Evolutionary conservation across 2,113 vertebrate genomes (phyloP).

Genomic region (Setophaga kirtlandii): DNA sequence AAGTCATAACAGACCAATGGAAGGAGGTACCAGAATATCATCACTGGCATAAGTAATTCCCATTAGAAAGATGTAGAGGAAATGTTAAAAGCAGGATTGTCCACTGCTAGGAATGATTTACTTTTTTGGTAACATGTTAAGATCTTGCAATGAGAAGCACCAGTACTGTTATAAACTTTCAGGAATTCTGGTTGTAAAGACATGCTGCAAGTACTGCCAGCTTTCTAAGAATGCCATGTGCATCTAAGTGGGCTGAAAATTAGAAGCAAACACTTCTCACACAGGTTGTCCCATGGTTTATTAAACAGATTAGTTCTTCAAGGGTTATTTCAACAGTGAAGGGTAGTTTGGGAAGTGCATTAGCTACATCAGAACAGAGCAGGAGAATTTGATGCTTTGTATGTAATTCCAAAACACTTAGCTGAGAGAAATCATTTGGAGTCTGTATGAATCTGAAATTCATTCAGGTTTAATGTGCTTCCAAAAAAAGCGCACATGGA

Average conservation of each 20-base stretch:
- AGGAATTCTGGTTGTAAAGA: background rate
- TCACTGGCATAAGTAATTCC: background rate
- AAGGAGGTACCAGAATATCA: background rate
- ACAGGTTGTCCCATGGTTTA: background rate
- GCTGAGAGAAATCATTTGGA: background rate
- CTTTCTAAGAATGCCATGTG: background rate
- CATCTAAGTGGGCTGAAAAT: background rate
- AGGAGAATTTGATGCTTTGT: background rate
- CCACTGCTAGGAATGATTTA: background rate
- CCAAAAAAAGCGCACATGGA: background rate
- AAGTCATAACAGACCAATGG: background rate
- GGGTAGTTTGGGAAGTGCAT: background rate
- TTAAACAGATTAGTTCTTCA: background rate
- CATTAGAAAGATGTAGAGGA: background rate
- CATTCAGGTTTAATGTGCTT: background rate
- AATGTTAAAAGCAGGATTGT: background rate
- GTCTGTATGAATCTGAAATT: background rate
- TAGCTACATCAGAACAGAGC: background rate
- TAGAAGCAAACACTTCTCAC: background rate
- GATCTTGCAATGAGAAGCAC: background rate
- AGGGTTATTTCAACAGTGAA: background rate
- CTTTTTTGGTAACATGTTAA: background rate
- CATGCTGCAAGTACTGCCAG: background rate
- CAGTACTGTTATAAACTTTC: accelerated
- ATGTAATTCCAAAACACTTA: background rate